Percentiles rank a stretch among this genome's conserved stretches.
Conservation (phyloP, 2,888 invertebrate species). For the Agriopis marginaria region DNA sequence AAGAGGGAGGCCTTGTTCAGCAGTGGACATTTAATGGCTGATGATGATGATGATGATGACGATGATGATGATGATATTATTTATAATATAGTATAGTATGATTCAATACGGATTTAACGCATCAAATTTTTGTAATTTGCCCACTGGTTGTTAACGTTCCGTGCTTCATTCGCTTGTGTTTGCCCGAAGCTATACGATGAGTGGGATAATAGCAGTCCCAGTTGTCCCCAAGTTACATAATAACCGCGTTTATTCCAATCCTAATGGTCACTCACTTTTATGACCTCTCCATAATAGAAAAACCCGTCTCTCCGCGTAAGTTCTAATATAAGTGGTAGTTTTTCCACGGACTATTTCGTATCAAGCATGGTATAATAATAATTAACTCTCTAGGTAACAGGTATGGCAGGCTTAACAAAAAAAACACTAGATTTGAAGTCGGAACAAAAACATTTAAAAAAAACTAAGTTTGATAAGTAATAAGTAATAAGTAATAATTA, state of each 20-base stretch:
- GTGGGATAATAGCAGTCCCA: constrained; percentile 1
- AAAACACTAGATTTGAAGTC: too few relatives aligned
- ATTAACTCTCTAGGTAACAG: too few relatives aligned
- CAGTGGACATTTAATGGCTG: too few relatives aligned
- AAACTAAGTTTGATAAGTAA: too few relatives aligned
- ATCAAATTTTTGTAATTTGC: neutral
- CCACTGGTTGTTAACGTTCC: neutral
- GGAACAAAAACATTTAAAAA: too few relatives aligned
- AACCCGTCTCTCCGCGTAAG: neutral
- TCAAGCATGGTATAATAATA: neutral
- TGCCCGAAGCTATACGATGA: neutral
- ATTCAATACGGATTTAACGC: too few relatives aligned
- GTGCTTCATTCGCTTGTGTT: neutral
- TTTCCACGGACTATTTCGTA: neutral
- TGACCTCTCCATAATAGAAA: constrained; percentile 1
- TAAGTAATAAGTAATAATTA: too few relatives aligned
- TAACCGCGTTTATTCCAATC: constrained; percentile 6
- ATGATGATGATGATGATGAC: too few relatives aligned
- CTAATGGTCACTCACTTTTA: constrained; percentile 12
- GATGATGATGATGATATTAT: too few relatives aligned
- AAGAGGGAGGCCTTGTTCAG: too few relatives aligned
- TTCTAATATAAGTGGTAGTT: neutral
- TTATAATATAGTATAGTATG: too few relatives aligned
- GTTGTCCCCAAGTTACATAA: constrained; percentile 11
- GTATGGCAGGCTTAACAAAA: too few relatives aligned